These are phyloP conservation scores for Vulpes ferrilata DNA, from an alignment of 2,113 vertebrate genomes.

Conservation along the genomic window DNA sequence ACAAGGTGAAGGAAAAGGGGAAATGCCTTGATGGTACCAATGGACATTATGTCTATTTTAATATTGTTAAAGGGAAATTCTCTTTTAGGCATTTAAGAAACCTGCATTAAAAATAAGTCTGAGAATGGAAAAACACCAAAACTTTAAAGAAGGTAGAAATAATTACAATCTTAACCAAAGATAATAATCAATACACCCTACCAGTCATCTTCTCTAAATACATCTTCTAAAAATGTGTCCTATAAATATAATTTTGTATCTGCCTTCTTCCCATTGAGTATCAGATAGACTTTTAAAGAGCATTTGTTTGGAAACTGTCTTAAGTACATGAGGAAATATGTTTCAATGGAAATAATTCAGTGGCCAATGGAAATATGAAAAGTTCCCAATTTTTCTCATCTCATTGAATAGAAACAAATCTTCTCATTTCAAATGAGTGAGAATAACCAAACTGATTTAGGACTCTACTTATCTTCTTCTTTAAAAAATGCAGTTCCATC, in stretches of 20 bases:
- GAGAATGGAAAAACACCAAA: not conserved
- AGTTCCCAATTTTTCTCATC: not conserved
- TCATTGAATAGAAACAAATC: not conserved
- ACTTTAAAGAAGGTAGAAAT: not conserved
- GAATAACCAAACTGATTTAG: not conserved
- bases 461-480: constrained; percentile 25
- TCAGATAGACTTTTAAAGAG: not conserved
- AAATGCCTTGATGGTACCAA: not conserved
- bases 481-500: not conserved
- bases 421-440: not conserved
- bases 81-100: constrained; percentile 10
- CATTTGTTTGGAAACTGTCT: not conserved
- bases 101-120: constrained; percentile 1
- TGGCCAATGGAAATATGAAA: not conserved
- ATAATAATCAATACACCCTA: not conserved
- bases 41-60: not conserved
- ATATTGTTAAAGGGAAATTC: not conserved
- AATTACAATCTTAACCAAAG: not conserved
- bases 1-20: not conserved
- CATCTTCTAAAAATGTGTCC: not conserved
- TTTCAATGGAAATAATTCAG: not conserved
- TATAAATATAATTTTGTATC: not conserved
- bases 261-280: not conserved
- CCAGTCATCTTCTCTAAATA: not conserved
- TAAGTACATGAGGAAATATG: not conserved